Percentiles rank a stretch among this genome's conserved stretches.
Evolutionary conservation across 2,888 invertebrate genomes (phyloP).

Genomic region (Scrobipalpa costella): DNA sequence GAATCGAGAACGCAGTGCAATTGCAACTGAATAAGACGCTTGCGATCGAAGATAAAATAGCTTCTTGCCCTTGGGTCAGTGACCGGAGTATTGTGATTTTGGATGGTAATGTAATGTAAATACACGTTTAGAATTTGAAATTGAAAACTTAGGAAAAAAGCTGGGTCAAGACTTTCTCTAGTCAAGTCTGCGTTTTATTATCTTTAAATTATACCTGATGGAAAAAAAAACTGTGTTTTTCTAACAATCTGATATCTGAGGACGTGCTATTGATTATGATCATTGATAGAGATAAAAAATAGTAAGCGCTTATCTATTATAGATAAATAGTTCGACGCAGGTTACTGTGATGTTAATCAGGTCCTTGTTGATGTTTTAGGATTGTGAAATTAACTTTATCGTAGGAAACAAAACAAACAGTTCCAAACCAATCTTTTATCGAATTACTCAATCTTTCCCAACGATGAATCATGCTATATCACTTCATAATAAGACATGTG

Average conservation of each 20-base stretch:
- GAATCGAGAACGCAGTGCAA: slow-evolving; percentile 14
- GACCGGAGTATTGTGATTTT: slow-evolving; percentile 7
- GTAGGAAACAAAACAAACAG: background rate
- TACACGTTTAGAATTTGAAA: too few relatives aligned
- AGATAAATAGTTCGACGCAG: background rate
- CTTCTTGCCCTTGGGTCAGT: background rate
- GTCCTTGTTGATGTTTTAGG: background rate
- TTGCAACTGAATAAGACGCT: background rate
- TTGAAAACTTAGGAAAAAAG: too few relatives aligned
- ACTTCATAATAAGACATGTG: background rate
- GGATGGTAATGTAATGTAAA: too few relatives aligned
- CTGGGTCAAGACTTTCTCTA: too few relatives aligned
- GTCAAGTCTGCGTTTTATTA: too few relatives aligned
- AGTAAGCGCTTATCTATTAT: background rate
- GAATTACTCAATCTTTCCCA: background rate
- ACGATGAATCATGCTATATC: background rate
- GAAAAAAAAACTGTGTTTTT: too few relatives aligned
- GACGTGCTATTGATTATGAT: background rate
- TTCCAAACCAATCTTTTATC: background rate
- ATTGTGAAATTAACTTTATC: background rate
- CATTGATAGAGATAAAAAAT: background rate
- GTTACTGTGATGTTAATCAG: background rate
- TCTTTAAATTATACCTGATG: too few relatives aligned
- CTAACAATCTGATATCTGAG: background rate
- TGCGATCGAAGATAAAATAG: background rate